Base-by-base conservation (phyloP, 2,888 invertebrate species). In the Thelaira solivaga region DNA sequence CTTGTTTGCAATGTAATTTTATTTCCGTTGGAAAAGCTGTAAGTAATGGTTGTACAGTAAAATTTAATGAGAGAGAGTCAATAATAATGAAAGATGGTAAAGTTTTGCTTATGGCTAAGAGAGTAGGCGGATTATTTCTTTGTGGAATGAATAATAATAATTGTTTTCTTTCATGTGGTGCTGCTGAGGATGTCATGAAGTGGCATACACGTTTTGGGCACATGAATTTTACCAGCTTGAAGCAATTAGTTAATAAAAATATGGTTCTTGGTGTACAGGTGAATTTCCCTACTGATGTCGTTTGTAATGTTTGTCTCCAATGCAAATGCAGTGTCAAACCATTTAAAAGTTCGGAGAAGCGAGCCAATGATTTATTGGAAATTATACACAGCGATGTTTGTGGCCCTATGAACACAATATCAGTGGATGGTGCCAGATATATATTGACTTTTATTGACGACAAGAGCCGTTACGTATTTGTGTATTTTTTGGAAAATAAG, bases 371-470 rank as follows among this genome's bases (percentile, higher is more conserved):
- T 10, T 39, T 71, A 20, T 47, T 72, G 24, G 72, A 68, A 29
- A 34, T 78, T 11, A 26, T 73, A 8, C 69, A 79, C 31, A 68
- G 68, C 1, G 77, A 77, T 24, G 26, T 80, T 20, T 80, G 76
- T 39, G 69, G 73, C 1, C 71, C 79, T 3, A 47, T 80, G 7
- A 69, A 72, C 13, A 65, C 22, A 16, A 26, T 26, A n/a, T 81
- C 82, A 6, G n/a, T 65, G 45, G 80, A 75, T 45, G 81, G 78
- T 39, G 43, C 75, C 6, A 45, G 59, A 29, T 81, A 82, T 43
- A 64, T 80, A 16, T 16, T 81, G 4, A 79, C 80, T 1, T 80
- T 81, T 57, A 81, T 81, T 18, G 81, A 82, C 31, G 81, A 82
- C 13, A 20, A 47, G 2, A 61, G 80, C 20, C 55, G 80, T 0